A percentile compares a stretch with the other conserved stretches of the same genome.
phyloP scores from a whole-genome alignment of 23 tunicate species.

The Trididemnum nubilum region DNA sequence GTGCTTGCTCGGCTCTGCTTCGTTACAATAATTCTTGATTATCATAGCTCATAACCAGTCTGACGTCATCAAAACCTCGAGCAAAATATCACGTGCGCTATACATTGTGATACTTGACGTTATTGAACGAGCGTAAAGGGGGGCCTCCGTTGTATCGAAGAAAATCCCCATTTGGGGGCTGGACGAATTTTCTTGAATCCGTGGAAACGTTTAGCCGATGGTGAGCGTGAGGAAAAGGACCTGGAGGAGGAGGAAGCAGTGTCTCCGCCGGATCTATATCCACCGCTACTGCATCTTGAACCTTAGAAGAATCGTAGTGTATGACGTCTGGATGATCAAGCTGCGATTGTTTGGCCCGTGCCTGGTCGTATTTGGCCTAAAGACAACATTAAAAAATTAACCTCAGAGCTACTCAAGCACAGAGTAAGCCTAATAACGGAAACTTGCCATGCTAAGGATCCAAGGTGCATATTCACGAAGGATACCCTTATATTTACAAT shows the following conservation, averaged over 20 bases:
- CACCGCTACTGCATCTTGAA: slow-evolving; percentile 4
- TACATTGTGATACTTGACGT: slow-evolving; percentile 36
- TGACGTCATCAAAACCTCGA: no score
- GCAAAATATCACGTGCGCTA: no score
- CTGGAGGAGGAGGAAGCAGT: background rate
- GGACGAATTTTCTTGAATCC: background rate
- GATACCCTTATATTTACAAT: no score
- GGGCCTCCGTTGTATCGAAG: background rate
- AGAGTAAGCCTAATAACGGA: no score
- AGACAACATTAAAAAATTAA: background rate
- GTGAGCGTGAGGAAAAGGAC: slow-evolving; percentile 22
- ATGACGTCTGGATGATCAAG: background rate
- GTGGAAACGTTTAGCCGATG: slow-evolving; percentile 19
- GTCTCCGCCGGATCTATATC: slow-evolving; percentile 11
- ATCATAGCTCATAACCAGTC: no score
- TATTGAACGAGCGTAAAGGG: slow-evolving; percentile 17
- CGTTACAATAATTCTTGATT: no score
- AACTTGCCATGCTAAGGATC: no score
- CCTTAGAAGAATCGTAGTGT: background rate
- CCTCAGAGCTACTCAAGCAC: background rate
- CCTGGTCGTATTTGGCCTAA: slow-evolving; percentile 57
- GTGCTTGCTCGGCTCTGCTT: no score
- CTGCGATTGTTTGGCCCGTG: background rate
- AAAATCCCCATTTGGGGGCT: background rate
- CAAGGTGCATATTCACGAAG: no score